These are phyloP conservation scores for Apteryx mantelli DNA, from an alignment of 2,113 vertebrate species.

Conservation along the genomic window DNA sequence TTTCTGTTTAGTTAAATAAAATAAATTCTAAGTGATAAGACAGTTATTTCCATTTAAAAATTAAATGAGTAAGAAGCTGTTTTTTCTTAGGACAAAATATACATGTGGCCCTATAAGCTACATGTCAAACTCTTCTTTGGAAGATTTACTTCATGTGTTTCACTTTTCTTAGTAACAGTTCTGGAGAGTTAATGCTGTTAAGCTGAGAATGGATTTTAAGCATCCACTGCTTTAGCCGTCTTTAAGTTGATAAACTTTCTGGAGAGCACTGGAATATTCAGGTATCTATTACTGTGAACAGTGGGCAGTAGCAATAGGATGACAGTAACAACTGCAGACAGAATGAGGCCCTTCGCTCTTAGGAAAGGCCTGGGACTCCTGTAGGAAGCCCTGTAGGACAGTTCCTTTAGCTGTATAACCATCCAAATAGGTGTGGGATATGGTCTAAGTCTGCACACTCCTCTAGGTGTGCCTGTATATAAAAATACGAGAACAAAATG, in stretches of 20 bases:
- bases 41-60: not conserved
- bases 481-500: not conserved
- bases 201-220: not conserved
- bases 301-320: not conserved
- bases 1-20: not conserved
- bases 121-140: not conserved
- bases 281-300: not conserved
- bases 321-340: not conserved
- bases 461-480: not conserved
- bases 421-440: not conserved
- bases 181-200: not conserved
- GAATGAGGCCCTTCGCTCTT: not conserved
- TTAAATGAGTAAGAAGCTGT: not conserved
- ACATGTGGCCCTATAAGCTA: not conserved
- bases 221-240: not conserved
- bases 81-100: slow-evolving; percentile 1
- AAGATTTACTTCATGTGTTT: not conserved
- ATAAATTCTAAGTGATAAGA: not conserved
- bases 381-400: not conserved
- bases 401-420: not conserved
- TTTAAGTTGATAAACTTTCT: not conserved
- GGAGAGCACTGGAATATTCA: not conserved
- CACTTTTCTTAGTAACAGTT: not conserved
- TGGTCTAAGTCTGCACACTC: not conserved
- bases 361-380: not conserved